Conservation (phyloP, 2,888 invertebrate species). For the Ischnura elegans region DNA sequence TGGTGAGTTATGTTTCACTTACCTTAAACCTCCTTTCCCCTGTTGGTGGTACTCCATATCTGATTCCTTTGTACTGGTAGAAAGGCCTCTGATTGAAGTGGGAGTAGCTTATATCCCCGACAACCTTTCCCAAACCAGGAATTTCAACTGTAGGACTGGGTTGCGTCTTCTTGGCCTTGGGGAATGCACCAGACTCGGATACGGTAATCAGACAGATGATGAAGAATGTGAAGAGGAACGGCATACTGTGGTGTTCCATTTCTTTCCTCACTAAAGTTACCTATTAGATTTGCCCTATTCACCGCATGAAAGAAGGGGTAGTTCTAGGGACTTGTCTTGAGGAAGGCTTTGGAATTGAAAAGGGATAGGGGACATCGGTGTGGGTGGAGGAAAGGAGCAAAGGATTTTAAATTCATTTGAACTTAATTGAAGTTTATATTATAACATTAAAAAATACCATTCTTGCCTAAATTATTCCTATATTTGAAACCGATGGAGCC, state of each 20-base stretch:
- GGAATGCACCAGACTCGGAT: neutral
- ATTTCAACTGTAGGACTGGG: neutral
- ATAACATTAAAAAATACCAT: no score
- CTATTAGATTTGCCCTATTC: neutral
- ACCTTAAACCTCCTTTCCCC: slow-evolving; percentile 48
- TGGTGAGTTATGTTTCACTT: no score
- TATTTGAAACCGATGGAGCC: no score
- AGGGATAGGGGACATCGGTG: no score
- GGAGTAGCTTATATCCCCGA: neutral
- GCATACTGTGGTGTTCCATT: neutral
- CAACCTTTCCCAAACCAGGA: neutral
- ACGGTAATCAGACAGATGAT: neutral
- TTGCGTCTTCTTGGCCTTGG: neutral
- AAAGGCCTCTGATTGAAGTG: neutral
- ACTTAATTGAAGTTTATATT: no score
- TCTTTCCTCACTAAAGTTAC: no score
- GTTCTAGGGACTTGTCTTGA: no score
- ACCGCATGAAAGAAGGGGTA: no score
- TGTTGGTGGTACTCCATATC: slow-evolving; percentile 10
- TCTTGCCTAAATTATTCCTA: no score
- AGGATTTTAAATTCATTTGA: no score
- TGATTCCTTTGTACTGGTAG: slow-evolving; percentile 2
- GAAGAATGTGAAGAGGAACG: neutral
- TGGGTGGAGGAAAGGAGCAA: no score
- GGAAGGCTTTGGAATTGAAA: no score